Base-by-base conservation (phyloP, 53 echinoderm and acorn worm genomes). In the Hippasteria phrygiana region DNA sequence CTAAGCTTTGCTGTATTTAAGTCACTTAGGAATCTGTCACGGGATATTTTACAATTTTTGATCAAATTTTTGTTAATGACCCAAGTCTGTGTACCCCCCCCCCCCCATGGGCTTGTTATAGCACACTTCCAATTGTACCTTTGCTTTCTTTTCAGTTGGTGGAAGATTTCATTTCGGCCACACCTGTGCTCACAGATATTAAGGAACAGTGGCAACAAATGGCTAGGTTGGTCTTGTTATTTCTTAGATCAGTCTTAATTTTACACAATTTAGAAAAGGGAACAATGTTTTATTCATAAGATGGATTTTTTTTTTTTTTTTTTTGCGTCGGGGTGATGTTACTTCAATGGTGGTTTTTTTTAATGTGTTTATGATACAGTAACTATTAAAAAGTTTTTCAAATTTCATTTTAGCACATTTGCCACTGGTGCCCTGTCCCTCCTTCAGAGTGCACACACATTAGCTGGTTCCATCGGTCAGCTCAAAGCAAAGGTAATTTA, bases 401-500 rank as follows among this genome's bases (percentile, higher is more conserved):
- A n/a, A n/a, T 54, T 22, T 90, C 10, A 5, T 56, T 62, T 24
- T 71, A 96, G 94, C 39, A 80, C 93, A 17, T 87, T 94, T 40
- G 93, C 92, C 26, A 76, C 93, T 33, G 77, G 87, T 41, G 94
- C 94, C 80, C 63, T 97, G 71, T 64, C 74, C 16, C 90, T 95
- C 55, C 88, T 97, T 50, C 91, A 92, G 45, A 82, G 90, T 92
- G 95, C 97, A 13, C 87, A 92, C 66, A 90, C 67, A 47, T 89
- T 97, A 27, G 88, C 92, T 28, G 94, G 95, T 39, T 50, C 90
- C 47, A 93, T 95, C 27, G 46, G 78, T 29, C 83, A 92, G 55
- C 93, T 95, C 55, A 97, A 87, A 66, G 97, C 97, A 65, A 95
- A 97, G 97, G 97, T 96, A 62, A 73, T 18, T 17, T 1, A 0